phyloP scores from a whole-genome alignment of 2,113 vertebrate species.

The Balaeniceps rex region DNA sequence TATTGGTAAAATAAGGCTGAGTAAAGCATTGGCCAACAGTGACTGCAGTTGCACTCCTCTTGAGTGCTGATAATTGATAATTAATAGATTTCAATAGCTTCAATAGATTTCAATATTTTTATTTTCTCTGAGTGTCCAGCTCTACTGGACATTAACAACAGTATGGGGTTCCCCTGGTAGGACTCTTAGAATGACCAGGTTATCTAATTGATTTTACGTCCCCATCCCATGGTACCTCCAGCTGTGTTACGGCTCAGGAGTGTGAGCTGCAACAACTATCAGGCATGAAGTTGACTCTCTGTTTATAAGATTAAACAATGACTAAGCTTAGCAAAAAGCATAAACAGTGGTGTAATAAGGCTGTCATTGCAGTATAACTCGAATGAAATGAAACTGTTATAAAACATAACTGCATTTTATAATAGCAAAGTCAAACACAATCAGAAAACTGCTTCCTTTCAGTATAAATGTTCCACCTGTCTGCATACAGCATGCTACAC shows the following conservation, averaged over 20 bases:
- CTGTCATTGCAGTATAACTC: conserved; percentile 1
- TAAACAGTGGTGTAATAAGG: conserved; percentile 17
- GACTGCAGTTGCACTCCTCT: neutral
- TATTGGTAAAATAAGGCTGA: neutral
- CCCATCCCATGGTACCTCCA: neutral
- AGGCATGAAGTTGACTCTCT: neutral
- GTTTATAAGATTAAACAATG: conserved; percentile 48
- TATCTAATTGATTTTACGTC: neutral
- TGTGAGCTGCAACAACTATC: neutral
- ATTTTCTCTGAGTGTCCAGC: neutral
- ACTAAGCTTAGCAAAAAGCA: conserved; percentile 25
- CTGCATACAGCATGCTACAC: neutral
- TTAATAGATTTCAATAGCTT: neutral
- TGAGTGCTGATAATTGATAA: neutral
- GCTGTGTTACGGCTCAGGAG: neutral
- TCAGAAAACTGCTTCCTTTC: neutral
- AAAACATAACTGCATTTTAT: conserved; percentile 20
- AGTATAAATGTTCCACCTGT: neutral
- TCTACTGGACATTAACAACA: neutral
- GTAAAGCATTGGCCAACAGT: neutral
- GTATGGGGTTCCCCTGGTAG: neutral
- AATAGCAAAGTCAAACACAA: neutral
- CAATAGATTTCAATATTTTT: neutral
- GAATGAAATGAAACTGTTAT: conserved; percentile 26
- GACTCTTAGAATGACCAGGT: neutral